phyloP scores from a whole-genome alignment of 2,888 invertebrate genomes.

The Netelia fuscicornis region DNA sequence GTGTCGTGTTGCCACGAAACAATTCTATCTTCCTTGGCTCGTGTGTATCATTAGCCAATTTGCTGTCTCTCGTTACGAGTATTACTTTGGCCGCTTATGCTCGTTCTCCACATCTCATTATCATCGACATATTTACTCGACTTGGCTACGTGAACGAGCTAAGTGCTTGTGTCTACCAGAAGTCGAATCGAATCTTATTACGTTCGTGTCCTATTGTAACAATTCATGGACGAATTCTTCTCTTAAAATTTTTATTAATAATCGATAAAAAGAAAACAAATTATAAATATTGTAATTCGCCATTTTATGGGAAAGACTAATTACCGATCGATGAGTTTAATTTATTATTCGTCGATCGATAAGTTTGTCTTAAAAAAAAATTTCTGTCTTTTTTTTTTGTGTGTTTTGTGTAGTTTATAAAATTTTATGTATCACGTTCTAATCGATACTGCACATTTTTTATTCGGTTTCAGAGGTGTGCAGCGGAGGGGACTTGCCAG shows the following conservation, averaged over 20 bases:
- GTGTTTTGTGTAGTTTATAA: neutral
- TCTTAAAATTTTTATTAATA: neutral
- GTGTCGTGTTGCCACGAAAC: constrained; percentile 24
- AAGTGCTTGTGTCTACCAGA: constrained; percentile 28
- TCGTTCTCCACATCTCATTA: constrained; percentile 22
- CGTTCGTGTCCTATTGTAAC: neutral
- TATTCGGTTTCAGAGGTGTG: constrained; percentile 92
- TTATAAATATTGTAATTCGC: neutral
- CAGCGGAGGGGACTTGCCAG: constrained; percentile 96
- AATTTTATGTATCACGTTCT: neutral
- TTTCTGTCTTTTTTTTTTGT: neutral
- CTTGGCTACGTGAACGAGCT: constrained; percentile 10
- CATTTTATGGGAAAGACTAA: neutral
- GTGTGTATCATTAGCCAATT: constrained; percentile 27
- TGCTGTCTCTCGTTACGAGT: constrained; percentile 28
- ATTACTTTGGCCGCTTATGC: constrained; percentile 8
- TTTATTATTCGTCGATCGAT: neutral
- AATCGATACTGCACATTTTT: constrained; percentile 55
- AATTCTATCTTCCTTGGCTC: constrained; percentile 30
- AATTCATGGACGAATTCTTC: neutral
- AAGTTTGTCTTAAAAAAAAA: neutral
- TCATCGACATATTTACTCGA: constrained; percentile 29
- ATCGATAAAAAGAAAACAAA: neutral
- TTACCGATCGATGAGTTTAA: neutral
- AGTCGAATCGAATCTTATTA: constrained; percentile 23